These are phyloP conservation scores for Patella depressa DNA, from an alignment of 2,888 invertebrate species.

Conservation along the genomic window DNA sequence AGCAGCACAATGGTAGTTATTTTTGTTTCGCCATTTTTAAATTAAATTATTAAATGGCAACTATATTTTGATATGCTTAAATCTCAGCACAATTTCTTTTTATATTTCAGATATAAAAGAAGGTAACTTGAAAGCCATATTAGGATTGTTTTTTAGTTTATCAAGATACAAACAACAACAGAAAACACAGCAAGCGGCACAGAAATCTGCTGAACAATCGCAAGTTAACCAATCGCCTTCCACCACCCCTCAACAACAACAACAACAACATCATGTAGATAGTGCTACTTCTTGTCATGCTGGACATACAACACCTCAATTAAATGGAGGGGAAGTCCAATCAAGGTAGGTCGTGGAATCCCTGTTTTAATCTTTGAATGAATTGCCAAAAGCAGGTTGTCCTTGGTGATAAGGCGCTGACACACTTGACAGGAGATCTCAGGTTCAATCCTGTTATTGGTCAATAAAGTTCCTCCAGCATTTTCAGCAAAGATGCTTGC, in stretches of 20 bases:
- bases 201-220: constrained; percentile 18
- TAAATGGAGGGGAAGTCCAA: constrained; percentile 55
- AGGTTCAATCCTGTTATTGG: too few relatives aligned
- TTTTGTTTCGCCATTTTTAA: too few relatives aligned
- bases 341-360: constrained; percentile 45
- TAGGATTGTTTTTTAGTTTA: constrained; percentile 94
- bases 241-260: constrained; percentile 32
- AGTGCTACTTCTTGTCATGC: constrained; percentile 24
- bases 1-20: too few relatives aligned
- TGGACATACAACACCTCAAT: constrained; percentile 38
- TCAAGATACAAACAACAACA: constrained; percentile 92
- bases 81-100: not conserved
- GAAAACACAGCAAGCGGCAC: constrained; percentile 73
- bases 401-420: too few relatives aligned
- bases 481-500: too few relatives aligned
- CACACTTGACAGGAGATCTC: too few relatives aligned
- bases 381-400: too few relatives aligned
- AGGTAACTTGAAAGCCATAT: constrained; percentile 92
- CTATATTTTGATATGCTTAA: too few relatives aligned
- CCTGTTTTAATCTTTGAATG: not conserved
- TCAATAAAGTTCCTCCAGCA: too few relatives aligned
- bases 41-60: too few relatives aligned
- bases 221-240: constrained; percentile 10
- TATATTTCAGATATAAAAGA: constrained; percentile 84
- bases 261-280: constrained; percentile 21